phyloP scores from a whole-genome alignment of 2,888 invertebrate species.

The Endomychus coccineus region DNA sequence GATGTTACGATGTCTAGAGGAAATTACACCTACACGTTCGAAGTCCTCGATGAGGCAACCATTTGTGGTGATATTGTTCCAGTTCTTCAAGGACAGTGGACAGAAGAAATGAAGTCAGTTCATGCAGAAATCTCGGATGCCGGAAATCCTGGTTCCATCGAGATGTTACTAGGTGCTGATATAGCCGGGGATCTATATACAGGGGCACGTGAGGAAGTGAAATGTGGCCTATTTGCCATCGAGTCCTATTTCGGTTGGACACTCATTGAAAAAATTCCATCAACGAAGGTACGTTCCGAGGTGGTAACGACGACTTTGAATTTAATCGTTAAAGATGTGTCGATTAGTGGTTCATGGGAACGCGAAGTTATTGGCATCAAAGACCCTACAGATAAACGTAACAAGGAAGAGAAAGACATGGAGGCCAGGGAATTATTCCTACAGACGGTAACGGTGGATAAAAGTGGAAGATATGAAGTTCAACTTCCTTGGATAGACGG shows the following conservation, averaged over 20 bases:
- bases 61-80: slow-evolving; percentile 5
- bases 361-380: slow-evolving; percentile 31
- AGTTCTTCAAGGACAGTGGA: slow-evolving; percentile 7
- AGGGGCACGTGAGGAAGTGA: slow-evolving; percentile 14
- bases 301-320: slow-evolving; percentile 10
- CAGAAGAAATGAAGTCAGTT: slow-evolving; percentile 1
- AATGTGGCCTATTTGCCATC: slow-evolving; percentile 25
- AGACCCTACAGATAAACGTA: slow-evolving; percentile 26
- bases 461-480: slow-evolving; percentile 31
- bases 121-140: slow-evolving; percentile 3
- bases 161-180: slow-evolving; percentile 10
- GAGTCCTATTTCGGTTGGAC: slow-evolving; percentile 29
- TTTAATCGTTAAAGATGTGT: slow-evolving; percentile 15
- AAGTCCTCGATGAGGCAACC: slow-evolving; percentile 6
- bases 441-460: slow-evolving; percentile 25
- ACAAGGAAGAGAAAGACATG: slow-evolving; percentile 19
- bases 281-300: too few species aligned
- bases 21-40: slow-evolving; percentile 1
- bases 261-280: too few species aligned
- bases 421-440: slow-evolving; percentile 26
- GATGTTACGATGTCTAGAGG: neutral
- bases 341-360: slow-evolving; percentile 29
- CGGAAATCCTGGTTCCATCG: too few species aligned
- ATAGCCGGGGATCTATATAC: slow-evolving; percentile 8
- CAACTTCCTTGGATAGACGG: slow-evolving; percentile 31